These are phyloP conservation scores for Probosciger aterrimus DNA, from an alignment of 2,113 vertebrate genomes.

Conservation along the genomic window DNA sequence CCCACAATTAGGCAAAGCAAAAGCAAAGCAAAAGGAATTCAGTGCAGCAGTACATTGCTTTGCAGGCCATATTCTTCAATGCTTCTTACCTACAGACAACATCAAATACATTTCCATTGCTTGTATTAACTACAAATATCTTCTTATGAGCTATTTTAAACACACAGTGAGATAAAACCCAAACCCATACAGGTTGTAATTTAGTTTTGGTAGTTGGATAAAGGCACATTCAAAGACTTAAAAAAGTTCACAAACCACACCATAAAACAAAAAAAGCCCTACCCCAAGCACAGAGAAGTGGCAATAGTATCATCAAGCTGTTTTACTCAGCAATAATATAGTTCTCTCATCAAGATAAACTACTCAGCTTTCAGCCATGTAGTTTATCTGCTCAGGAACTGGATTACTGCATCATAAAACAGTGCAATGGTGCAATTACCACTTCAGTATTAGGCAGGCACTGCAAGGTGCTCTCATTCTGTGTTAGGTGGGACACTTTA, in stretches of 20 bases:
- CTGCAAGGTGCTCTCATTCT: conserved; percentile 51
- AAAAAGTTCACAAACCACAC: not conserved
- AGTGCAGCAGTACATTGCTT: not conserved
- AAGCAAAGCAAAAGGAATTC: not conserved
- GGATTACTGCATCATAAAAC: conserved; percentile 66
- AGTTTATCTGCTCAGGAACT: conserved; percentile 58
- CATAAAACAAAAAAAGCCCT: not conserved
- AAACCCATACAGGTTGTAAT: not conserved
- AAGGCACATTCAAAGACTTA: not conserved
- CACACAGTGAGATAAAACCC: not conserved
- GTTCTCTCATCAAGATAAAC: conserved; percentile 31
- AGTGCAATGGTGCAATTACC: conserved; percentile 62
- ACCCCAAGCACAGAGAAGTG: not conserved
- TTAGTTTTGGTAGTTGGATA: not conserved
- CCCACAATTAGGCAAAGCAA: not conserved
- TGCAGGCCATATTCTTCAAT: not conserved
- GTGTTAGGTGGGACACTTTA: conserved; percentile 58
- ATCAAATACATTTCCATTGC: not conserved
- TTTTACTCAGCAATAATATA: not conserved
- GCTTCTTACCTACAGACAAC: not conserved
- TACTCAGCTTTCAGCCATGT: conserved; percentile 41
- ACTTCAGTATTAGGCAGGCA: conserved; percentile 41
- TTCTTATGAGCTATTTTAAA: not conserved
- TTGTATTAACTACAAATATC: not conserved
- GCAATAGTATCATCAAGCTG: not conserved